These are phyloP conservation scores for Pimephales promelas DNA, from an alignment of 2,113 vertebrate species.

Conservation along the genomic window DNA sequence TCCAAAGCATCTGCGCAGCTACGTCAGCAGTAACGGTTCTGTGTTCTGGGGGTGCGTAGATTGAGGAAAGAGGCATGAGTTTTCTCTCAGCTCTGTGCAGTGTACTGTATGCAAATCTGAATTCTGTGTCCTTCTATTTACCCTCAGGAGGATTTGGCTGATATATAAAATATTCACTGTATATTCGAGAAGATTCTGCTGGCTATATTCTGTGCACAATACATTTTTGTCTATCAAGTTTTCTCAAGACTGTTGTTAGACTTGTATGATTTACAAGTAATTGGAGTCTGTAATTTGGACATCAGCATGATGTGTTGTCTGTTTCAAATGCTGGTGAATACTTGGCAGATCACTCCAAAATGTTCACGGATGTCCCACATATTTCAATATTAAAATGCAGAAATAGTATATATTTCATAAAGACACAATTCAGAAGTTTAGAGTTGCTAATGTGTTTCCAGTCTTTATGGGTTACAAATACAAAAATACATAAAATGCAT, in stretches of 20 bases:
- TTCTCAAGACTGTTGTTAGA: not conserved
- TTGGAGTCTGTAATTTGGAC: no score
- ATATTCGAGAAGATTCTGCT: not conserved
- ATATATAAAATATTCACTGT: not conserved
- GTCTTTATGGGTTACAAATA: no score
- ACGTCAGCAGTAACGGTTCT: constrained; percentile 70
- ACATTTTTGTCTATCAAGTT: not conserved
- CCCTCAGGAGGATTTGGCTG: not conserved
- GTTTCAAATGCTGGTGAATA: not conserved
- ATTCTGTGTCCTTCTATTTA: constrained; percentile 44
- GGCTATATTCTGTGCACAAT: not conserved
- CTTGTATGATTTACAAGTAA: no score
- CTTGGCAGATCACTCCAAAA: not conserved
- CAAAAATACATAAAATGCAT: no score
- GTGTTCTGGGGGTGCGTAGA: constrained; percentile 68
- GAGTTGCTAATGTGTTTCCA: not conserved
- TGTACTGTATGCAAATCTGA: constrained; percentile 52
- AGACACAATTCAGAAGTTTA: not conserved
- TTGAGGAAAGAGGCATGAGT: constrained; percentile 67
- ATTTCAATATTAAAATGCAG: not conserved
- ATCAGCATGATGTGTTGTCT: no score
- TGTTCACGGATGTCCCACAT: not conserved
- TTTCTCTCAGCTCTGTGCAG: constrained; percentile 51
- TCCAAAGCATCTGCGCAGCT: constrained; percentile 64
- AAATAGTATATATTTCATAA: not conserved